Evolutionary conservation across 2,888 invertebrate species (phyloP), one percentile per base, ranked within the genome.

Genomic region (Apoderus coryli): DNA sequence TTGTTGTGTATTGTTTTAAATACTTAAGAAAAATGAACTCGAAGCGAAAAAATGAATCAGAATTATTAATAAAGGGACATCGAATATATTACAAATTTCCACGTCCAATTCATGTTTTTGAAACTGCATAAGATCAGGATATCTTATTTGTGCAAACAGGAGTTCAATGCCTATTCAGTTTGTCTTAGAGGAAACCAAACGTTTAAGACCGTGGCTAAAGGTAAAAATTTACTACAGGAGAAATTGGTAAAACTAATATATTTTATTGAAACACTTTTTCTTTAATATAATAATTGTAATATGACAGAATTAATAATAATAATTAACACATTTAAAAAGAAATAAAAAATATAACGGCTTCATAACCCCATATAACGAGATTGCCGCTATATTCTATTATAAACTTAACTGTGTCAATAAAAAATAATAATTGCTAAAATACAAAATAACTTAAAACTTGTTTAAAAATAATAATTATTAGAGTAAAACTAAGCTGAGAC

Each of bases 201-300:
- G n/a, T n/a, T n/a, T n/a, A n/a, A n/a, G n/a, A n/a, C n/a, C n/a
- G n/a, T n/a, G n/a, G n/a, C n/a, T n/a, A n/a, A n/a, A n/a, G n/a
- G n/a, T n/a, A n/a, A n/a, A n/a, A n/a, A n/a, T n/a, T n/a, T n/a
- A n/a, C n/a, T n/a, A n/a, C n/a, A n/a, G n/a, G n/a, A n/a, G n/a
- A n/a, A n/a, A n/a, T n/a, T n/a, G n/a, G n/a, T 19, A 19, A 19
- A 51, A 52, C 50, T 49, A 49, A 50, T 48, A 48, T 53, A 45
- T 41, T 55, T 46, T 56, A 54, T 55, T 56, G 49, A 55, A 54
- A 54, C 54, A 53, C 43, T 48, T 50, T 44, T 49, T 43, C 45
- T 48, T 52, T 53, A 52, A 52, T 56, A 56, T 54, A 56, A 42
- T 47, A 45, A 29, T 37, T 26, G 48, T 46, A 48, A 50, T 50